phyloP scores from a whole-genome alignment of 2,888 invertebrate species.

The Dromius quadrimaculatus region DNA sequence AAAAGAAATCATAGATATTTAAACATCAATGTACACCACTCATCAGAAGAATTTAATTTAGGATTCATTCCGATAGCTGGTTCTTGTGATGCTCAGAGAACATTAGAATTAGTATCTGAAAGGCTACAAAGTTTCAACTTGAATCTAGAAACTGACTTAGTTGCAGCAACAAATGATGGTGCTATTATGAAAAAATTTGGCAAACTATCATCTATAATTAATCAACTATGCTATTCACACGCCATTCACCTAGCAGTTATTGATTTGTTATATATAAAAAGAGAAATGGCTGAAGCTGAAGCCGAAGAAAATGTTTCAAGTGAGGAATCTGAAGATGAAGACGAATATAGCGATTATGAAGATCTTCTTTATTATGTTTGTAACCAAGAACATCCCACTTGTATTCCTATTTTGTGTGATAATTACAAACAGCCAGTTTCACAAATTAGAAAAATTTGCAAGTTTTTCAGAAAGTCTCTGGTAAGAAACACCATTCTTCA shows the following conservation, averaged over 20 bases:
- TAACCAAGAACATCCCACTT: conserved; percentile 5
- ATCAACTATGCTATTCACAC: conserved; percentile 51
- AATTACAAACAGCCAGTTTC: conserved; percentile 10
- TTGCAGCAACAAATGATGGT: no score
- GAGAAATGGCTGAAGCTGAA: conserved; percentile 45
- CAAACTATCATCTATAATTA: conserved; percentile 52
- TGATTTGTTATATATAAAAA: conserved; percentile 53
- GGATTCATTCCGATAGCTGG: no score
- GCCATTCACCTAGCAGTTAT: conserved; percentile 52
- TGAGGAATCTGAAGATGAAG: conserved; percentile 35
- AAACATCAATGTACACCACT: no score
- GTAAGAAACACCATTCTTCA: conserved; percentile 48
- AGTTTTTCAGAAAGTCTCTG: conserved; percentile 46
- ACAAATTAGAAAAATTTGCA: conserved; percentile 50
- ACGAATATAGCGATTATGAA: conserved; percentile 43
- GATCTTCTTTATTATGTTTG: conserved; percentile 44
- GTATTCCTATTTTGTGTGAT: conserved; percentile 39
- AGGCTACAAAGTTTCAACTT: no score
- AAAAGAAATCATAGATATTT: no score
- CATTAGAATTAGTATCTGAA: no score
- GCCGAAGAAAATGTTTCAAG: conserved; percentile 28
- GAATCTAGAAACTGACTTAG: no score
- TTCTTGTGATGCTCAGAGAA: no score
- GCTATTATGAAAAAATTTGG: conserved; percentile 54
- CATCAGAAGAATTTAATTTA: no score